Evolutionary conservation across 2,797 vertebrate genomes (phyloP).

Genomic region (Scyliorhinus canicula): DNA sequence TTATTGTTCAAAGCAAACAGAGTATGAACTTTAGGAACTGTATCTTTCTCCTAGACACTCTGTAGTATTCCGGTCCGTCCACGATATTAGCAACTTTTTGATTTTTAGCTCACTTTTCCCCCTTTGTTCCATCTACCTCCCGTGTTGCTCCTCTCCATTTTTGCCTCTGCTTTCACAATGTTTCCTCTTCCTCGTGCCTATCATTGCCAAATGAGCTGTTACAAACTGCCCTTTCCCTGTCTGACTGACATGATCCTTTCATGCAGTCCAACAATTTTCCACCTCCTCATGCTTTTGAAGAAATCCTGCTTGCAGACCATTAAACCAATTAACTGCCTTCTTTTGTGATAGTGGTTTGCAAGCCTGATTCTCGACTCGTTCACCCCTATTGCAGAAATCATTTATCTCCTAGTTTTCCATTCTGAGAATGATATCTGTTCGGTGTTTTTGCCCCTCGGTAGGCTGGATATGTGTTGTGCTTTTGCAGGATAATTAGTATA

Average conservation of each 20-base stretch:
- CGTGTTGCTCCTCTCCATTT: neutral
- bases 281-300: conserved; percentile 1
- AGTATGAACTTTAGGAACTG: neutral
- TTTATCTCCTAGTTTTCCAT: neutral
- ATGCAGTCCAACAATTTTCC: neutral
- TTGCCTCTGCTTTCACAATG: neutral
- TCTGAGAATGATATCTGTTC: neutral
- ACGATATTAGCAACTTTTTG: neutral
- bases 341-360: neutral
- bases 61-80: neutral
- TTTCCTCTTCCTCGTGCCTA: neutral
- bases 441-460: neutral
- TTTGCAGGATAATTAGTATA: neutral
- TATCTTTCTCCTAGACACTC: neutral
- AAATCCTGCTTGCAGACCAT: neutral
- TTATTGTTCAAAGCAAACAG: neutral
- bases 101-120: neutral
- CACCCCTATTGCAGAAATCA: neutral
- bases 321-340: neutral
- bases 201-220: neutral
- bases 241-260: neutral
- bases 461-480: neutral
- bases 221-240: neutral
- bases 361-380: neutral
- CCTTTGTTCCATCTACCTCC: neutral